Evolutionary conservation across 2,797 vertebrate genomes (phyloP).

Genomic region (Pseudomugil tenellus): DNA sequence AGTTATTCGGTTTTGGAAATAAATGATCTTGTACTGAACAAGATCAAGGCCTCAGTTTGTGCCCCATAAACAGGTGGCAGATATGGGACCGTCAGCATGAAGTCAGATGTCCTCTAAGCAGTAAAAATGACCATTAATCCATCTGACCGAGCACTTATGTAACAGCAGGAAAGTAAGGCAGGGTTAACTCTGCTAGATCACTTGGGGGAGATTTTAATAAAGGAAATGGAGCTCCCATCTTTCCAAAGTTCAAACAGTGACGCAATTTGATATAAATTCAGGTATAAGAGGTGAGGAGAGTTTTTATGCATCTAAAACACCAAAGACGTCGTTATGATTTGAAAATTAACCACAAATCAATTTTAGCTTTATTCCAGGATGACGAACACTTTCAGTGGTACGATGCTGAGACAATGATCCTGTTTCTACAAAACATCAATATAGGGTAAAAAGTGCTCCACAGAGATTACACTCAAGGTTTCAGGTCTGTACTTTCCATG

Average conservation of each 20-base stretch:
- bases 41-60: neutral
- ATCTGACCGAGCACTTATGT: slow-evolving; percentile 54
- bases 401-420: slow-evolving; percentile 9
- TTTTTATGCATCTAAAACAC: neutral
- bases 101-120: slow-evolving; percentile 45
- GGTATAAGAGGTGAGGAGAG: neutral
- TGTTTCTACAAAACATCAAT: slow-evolving; percentile 16
- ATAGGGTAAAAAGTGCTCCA: slow-evolving; percentile 32
- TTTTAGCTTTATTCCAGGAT: neutral
- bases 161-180: slow-evolving; percentile 39
- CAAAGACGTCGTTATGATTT: neutral
- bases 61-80: slow-evolving; percentile 22
- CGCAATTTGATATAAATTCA: neutral
- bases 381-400: neutral
- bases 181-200: slow-evolving; percentile 30
- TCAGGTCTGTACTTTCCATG: slow-evolving; percentile 57
- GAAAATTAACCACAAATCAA: too few relatives aligned
- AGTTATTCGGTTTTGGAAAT: neutral
- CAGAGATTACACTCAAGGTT: slow-evolving; percentile 21
- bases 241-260: neutral
- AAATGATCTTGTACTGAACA: slow-evolving; percentile 2
- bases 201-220: slow-evolving; percentile 40
- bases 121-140: slow-evolving; percentile 64
- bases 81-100: slow-evolving; percentile 33
- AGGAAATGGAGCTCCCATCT: slow-evolving; percentile 8